A percentile compares a stretch with the other conserved stretches of the same genome.
Evolutionary conservation across 2,888 invertebrate genomes (phyloP).

Genomic region (Conomelus anceps): DNA sequence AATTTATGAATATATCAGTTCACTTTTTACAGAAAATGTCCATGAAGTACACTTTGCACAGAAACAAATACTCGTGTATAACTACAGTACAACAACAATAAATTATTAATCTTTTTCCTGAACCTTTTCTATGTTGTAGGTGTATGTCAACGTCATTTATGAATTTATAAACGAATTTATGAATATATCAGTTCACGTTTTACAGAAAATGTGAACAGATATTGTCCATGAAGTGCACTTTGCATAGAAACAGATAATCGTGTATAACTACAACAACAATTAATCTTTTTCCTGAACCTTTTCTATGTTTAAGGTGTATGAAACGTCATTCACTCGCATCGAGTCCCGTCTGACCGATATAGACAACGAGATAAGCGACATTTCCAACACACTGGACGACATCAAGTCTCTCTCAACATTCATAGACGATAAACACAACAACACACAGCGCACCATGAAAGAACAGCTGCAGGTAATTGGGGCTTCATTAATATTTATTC

Average conservation of each 20-base stretch:
- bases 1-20: too few species aligned
- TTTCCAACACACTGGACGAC: slow-evolving; percentile 41
- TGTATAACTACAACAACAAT: neutral
- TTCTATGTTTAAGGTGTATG: neutral
- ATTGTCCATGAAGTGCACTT: neutral
- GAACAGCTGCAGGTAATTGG: slow-evolving; percentile 37
- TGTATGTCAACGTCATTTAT: neutral
- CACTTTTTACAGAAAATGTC: neutral
- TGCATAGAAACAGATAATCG: neutral
- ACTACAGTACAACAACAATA: too few species aligned
- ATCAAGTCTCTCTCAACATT: slow-evolving; percentile 37
- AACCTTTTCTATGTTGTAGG: neutral
- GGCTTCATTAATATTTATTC: too few species aligned
- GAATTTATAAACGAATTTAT: too few species aligned
- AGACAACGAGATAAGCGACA: slow-evolving; percentile 41
- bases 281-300: neutral
- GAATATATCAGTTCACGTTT: too few species aligned
- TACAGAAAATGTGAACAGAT: neutral
- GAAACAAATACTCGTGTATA: neutral
- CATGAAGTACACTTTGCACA: neutral
- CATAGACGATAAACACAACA: slow-evolving; percentile 38
- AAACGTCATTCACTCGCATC: neutral
- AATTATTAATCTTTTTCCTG: neutral
- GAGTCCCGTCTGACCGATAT: slow-evolving; percentile 35
- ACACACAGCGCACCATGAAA: slow-evolving; percentile 35